Percentiles rank a stretch among this genome's conserved stretches.
Conservation (phyloP, 92 coral and sea anemone genomes). For the Parazoanthus atlanticus region DNA sequence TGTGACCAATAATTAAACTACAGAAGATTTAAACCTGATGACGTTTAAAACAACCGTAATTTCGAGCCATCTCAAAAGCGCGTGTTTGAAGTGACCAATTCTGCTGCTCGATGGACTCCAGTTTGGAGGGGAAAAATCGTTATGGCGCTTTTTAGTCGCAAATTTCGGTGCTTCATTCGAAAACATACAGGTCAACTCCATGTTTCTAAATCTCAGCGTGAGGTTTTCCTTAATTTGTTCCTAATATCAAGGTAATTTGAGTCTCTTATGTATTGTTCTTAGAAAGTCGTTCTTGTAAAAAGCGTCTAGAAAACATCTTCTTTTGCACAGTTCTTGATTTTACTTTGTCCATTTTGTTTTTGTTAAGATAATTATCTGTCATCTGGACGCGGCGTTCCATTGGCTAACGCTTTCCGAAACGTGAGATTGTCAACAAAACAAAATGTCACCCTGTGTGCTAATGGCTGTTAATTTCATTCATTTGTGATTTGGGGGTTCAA, state of each 20-base stretch:
- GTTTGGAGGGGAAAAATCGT: neutral
- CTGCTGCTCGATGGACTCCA: neutral
- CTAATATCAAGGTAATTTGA: neutral
- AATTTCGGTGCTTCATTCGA: neutral
- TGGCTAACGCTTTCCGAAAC: neutral
- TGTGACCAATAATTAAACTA: no score
- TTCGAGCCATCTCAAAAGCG: no score
- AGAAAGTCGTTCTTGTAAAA: no score
- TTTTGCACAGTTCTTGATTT: neutral
- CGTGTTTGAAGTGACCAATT: no score
- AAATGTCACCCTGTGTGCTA: neutral
- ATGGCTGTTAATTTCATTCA: constrained; percentile 24
- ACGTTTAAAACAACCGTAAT: no score
- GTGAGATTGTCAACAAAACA: neutral
- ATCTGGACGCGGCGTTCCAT: neutral
- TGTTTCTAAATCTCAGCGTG: neutral
- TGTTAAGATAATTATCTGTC: neutral
- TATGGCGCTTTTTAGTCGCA: neutral
- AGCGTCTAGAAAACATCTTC: no score
- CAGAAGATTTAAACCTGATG: no score
- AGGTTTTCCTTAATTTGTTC: neutral
- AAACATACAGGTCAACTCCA: neutral
- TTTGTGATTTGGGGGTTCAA: neutral
- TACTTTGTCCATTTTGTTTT: neutral
- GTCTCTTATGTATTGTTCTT: neutral